Evolutionary conservation across 2,113 vertebrate species (phyloP), one percentile per base, ranked within the genome.

Genomic region (Theristicus caerulescens): DNA sequence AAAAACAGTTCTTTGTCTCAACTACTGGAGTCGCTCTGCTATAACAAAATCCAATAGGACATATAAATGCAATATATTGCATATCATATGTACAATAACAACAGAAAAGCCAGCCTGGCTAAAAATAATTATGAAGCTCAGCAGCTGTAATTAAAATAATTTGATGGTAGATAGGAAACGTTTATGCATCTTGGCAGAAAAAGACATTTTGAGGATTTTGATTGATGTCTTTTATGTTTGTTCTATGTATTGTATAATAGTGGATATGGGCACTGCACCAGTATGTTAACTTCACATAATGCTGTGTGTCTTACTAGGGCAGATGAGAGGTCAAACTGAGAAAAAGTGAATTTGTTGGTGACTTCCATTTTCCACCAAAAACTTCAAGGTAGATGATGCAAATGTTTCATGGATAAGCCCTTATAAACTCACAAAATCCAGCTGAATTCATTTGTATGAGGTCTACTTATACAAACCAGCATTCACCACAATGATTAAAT

Each of bases 141-240:
- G 97, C 96, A 97, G 92, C 97, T 97, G 85, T 98, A 97, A 98
- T 98, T 98, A 98, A 98, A 98, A 97, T 97, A 97, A 98, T 98
- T 97, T 97, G 97, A 97, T 98, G 97, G 95, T 94, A 97, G 97
- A 98, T 98, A 98, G 96, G 96, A 96, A 98, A 97, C 93, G 85
- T 97, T 97, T 97, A 97, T 97, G 97, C 97, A 88, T 96, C 97
- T 98, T 98, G 96, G 97, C 97, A 98, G 97, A 97, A 97, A 97
- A 98, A 97, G 96, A 97, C 96, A 97, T 98, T 97, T 97, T 97
- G 95, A 96, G 96, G 94, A 96, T 97, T 98, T 97, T 97, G 97
- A 98, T 98, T 98, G 97, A 97, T 98, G 97, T 91, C 97, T 97
- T 96, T 95, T 96, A 97, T 95, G 88, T 96, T 96, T 96, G 94